Percentiles rank a stretch among this genome's conserved stretches.
Conservation (phyloP, 2,113 vertebrate genomes). For the Apteryx owenii region DNA sequence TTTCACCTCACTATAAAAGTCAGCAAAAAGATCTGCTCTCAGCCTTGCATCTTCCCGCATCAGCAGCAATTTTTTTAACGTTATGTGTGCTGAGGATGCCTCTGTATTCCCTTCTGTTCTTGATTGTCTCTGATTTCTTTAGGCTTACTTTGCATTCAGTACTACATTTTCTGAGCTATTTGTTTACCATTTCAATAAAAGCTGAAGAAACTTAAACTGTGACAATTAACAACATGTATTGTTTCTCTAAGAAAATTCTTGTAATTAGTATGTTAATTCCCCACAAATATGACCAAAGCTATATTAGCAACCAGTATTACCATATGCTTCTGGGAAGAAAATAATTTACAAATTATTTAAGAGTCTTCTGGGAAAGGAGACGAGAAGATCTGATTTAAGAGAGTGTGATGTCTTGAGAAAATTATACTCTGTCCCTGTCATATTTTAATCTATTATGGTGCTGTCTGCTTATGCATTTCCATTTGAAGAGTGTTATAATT, state of each 20-base stretch:
- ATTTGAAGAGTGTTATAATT: slow-evolving; percentile 32
- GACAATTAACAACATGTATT: slow-evolving; percentile 46
- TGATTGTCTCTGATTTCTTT: not conserved
- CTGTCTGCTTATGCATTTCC: slow-evolving; percentile 41
- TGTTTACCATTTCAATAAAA: slow-evolving; percentile 52
- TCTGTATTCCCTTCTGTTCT: not conserved
- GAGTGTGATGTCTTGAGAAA: slow-evolving; percentile 48
- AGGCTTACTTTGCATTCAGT: not conserved
- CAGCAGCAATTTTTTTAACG: not conserved
- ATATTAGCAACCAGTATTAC: slow-evolving; percentile 61
- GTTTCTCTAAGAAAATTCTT: slow-evolving; percentile 63
- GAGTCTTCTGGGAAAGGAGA: slow-evolving; percentile 50
- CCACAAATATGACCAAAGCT: slow-evolving; percentile 59
- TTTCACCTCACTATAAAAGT: not conserved
- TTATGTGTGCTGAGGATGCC: not conserved
- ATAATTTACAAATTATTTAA: slow-evolving; percentile 67
- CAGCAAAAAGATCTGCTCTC: not conserved
- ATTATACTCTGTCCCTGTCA: slow-evolving; percentile 15
- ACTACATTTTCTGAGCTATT: not conserved
- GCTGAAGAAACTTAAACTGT: slow-evolving; percentile 14
- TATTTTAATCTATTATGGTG: slow-evolving; percentile 37
- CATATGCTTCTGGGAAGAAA: slow-evolving; percentile 65
- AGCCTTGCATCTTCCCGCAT: not conserved
- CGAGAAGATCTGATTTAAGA: slow-evolving; percentile 53
- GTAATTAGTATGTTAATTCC: slow-evolving; percentile 68